phyloP scores from a whole-genome alignment of 1,140 invertebrate genomes.

The Maconellicoccus hirsutus region DNA sequence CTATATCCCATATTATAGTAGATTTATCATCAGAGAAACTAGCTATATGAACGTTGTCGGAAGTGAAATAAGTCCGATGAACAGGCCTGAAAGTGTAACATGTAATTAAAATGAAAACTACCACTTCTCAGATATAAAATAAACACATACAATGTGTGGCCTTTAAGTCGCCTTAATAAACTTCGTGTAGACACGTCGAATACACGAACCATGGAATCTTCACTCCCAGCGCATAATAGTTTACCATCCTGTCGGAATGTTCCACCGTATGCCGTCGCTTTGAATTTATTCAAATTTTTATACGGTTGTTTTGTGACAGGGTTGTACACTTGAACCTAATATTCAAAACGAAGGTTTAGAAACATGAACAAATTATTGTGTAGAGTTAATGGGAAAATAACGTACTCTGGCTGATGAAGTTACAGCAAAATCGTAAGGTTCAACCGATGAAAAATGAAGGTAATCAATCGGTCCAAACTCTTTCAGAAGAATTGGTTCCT shows the following conservation, averaged over 20 bases:
- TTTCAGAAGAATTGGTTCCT: conserved; percentile 78
- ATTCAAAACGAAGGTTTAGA: conserved; percentile 15
- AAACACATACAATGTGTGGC: conserved; percentile 44
- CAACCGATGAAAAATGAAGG: conserved; percentile 74
- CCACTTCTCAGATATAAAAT: not conserved
- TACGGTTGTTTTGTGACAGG: conserved; percentile 69
- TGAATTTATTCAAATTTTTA: conserved; percentile 76
- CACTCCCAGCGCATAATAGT: conserved; percentile 72
- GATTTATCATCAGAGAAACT: conserved; percentile 92
- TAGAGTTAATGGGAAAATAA: conserved; percentile 21
- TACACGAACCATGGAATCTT: conserved; percentile 73
- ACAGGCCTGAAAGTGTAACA: conserved; percentile 44
- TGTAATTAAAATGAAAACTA: not conserved
- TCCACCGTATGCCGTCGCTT: conserved; percentile 73
- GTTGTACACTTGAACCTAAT: conserved; percentile 72
- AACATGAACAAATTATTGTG: not conserved
- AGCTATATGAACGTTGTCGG: conserved; percentile 61
- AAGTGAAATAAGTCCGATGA: conserved; percentile 72
- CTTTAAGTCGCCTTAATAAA: conserved; percentile 56
- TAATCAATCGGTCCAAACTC: conserved; percentile 85
- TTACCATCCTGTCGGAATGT: conserved; percentile 75
- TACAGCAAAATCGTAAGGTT: conserved; percentile 79
- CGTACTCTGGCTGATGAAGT: conserved; percentile 75
- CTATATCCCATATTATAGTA: conserved; percentile 80
- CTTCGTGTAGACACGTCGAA: conserved; percentile 76